phyloP scores from a whole-genome alignment of 2,113 vertebrate genomes.

The Python bivittatus region DNA sequence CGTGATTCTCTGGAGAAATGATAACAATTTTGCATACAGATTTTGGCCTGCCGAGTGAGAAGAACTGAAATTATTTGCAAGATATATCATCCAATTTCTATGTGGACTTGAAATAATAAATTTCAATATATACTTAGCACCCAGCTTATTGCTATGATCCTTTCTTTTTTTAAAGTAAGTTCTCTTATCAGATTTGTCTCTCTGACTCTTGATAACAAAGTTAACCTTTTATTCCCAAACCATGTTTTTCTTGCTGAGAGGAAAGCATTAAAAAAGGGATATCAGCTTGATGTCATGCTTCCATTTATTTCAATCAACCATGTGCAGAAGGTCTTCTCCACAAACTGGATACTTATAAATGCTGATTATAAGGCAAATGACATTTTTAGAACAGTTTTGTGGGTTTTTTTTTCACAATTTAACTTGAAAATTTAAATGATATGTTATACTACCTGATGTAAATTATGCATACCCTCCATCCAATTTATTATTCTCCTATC shows the following conservation, averaged over 20 bases:
- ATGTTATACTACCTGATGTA: not conserved
- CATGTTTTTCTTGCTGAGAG: not conserved
- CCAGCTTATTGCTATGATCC: not conserved
- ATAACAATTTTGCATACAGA: not conserved
- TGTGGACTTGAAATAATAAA: not conserved
- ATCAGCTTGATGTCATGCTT: not conserved
- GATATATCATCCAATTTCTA: not conserved
- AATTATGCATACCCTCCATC: not conserved
- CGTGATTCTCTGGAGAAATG: not conserved
- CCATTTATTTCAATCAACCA: not conserved
- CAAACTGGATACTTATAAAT: not conserved
- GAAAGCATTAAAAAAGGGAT: not conserved
- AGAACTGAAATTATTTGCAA: not conserved
- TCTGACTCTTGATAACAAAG: not conserved
- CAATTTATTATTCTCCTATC: not conserved
- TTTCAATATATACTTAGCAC: not conserved
- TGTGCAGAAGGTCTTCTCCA: not conserved
- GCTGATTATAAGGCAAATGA: not conserved
- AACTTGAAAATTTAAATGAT: not conserved
- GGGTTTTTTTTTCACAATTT: not conserved
- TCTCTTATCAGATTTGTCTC: not conserved
- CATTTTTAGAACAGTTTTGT: not conserved
- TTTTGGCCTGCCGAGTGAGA: not conserved
- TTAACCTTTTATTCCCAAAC: not conserved
- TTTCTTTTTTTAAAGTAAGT: not conserved